Base-by-base conservation (phyloP, 2,797 vertebrate species). In the Peromyscus eremicus region DNA sequence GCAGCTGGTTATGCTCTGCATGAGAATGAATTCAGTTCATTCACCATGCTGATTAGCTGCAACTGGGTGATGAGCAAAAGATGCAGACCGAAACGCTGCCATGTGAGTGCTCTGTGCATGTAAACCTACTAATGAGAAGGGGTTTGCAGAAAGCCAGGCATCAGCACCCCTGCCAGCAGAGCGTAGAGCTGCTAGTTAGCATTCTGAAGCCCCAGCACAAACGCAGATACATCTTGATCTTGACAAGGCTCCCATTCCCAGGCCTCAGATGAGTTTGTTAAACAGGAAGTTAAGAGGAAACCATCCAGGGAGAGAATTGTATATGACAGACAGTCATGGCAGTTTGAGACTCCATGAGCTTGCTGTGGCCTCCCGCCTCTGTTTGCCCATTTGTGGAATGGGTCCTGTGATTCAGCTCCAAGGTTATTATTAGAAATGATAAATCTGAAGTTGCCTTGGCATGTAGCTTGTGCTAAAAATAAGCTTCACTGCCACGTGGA, bases 41-140 rank as follows among this genome's bases (percentile, higher is more conserved):
- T 97, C 97, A 64, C 89, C 70, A 34, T 97, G 97, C 97, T 86
- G 64, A 96, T 97, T 97, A 97, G 93, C 88, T 91, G 27, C 83
- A 93, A 19, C n/a, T 0, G 37, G 32, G 75, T 76, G 77, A 57
- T 25, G 77, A 92, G 91, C 90, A 81, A 90, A 85, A 52, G 62
- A 71, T 95, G 60, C 25, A 27, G 49, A 91, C 64, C 2, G 0
- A 93, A 91, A 75, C 79, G 71, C 71, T 80, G 91, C 84, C 70
- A 71, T 66, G 57, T 34, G n/a, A 81, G 52, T 93, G 66, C 89
- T 97, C 60, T 75, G 60, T 96, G 91, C 34, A 0, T 92, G 57
- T 91, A 91, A 93, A 52, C 32, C 55, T 97, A 32, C 77, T 86
- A 9, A 49, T 95, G 82, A 95, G 0, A 5, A 77, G 60, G 34